Conservation (phyloP, 2,888 invertebrate species). For the Boloria euphrosyne region DNA sequence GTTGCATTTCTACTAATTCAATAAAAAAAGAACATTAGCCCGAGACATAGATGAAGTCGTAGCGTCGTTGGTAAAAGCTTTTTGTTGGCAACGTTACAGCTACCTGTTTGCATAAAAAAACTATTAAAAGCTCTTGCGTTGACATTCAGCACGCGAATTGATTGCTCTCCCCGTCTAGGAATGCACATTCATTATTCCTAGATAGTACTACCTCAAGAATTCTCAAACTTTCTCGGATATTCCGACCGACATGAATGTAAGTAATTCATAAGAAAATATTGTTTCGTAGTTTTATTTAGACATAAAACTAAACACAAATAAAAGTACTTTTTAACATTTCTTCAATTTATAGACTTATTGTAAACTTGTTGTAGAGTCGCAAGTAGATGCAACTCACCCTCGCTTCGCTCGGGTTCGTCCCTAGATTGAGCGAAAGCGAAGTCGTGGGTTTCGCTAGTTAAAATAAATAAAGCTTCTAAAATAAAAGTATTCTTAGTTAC, state of each 20-base stretch:
- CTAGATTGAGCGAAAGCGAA: too few relatives aligned
- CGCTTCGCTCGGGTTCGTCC: too few relatives aligned
- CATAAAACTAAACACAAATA: slow-evolving; percentile 4
- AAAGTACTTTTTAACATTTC: slow-evolving; percentile 7
- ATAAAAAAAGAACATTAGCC: not conserved
- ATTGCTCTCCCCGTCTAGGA: slow-evolving; percentile 25
- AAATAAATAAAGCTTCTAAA: too few relatives aligned
- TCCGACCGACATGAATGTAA: not conserved
- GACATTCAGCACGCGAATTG: slow-evolving; percentile 29
- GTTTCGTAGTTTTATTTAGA: not conserved
- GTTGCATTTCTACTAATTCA: not conserved
- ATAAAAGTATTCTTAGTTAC: too few relatives aligned
- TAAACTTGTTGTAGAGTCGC: too few relatives aligned
- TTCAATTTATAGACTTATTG: not conserved
- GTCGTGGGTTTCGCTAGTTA: too few relatives aligned
- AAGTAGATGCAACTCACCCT: too few relatives aligned
- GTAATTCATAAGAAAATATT: slow-evolving; percentile 13
- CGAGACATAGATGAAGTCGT: slow-evolving; percentile 9
- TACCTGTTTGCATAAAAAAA: slow-evolving; percentile 35
- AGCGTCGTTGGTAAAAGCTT: slow-evolving; percentile 18
- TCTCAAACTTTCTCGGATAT: not conserved
- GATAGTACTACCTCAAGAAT: not conserved
- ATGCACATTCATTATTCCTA: slow-evolving; percentile 17
- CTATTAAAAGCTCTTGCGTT: slow-evolving; percentile 33
- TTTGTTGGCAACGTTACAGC: slow-evolving; percentile 26